Base-by-base conservation (phyloP, 2,113 vertebrate species). In the Apodemus speciosus region DNA sequence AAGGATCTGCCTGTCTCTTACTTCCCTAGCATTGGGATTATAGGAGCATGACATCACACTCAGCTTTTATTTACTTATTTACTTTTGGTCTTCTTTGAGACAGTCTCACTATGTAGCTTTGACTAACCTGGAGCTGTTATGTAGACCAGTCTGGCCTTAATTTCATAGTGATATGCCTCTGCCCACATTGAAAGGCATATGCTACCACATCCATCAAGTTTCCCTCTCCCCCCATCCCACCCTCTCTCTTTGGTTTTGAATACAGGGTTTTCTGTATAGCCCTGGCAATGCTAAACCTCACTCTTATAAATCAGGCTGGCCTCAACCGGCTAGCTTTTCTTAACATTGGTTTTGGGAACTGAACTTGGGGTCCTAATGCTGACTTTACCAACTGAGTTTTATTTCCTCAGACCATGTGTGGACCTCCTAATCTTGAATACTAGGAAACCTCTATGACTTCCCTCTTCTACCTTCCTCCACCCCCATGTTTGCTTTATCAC, bases 371-470 rank as follows among this genome's bases (percentile, higher is more conserved):
- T 69, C 21, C 46, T 51, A 32, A 68, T 68, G 32, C 83, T 68
- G n/a, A 51, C 43, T 69, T 85, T 85, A 51, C 6, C 62, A 68
- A 51, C 20, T 21, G 30, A 51, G 27, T 14, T 49, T 14, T 49
- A 85, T n/a, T 43, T 51, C 11, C 32, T 49, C 35, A 51, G 32
- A 15, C 62, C 13, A 25, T n/a, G 20, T 75, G 32, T 75, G 32
- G n/a, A 11, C 62, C 77, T 95, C 60, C 76, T 93, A 81, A 76
- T 66, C 40, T 69, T 51, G 81, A 96, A 91, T 40, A 79, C 3
- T 81, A 20, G 30, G 13, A 79, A 62, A 90, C 16, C 69, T 32
- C 83, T 25, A 51, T 80, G n/a, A 56, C n/a, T 72, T n/a, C 21
- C 14, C n/a, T 87, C 64, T 60, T 40, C 79, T 43, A 84, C n/a